A percentile compares a stretch with the other conserved stretches of the same genome.
These are phyloP conservation scores for Delphinapterus leucas DNA, from an alignment of 2,113 vertebrate species.

Conservation along the genomic window DNA sequence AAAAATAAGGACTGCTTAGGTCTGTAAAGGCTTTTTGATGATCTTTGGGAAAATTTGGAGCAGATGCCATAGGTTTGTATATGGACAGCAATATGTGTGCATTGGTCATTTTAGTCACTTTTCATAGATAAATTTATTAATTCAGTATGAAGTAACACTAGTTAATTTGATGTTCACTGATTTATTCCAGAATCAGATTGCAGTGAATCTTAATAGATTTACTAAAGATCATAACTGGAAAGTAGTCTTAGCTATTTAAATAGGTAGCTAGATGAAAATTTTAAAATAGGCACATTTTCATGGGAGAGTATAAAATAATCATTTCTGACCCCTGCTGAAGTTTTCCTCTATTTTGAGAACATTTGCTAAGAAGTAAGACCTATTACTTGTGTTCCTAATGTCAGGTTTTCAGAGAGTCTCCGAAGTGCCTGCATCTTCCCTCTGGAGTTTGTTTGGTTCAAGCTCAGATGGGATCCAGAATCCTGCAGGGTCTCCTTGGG, in stretches of 20 bases:
- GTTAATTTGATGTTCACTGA: constrained; percentile 35
- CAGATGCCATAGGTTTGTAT: background rate
- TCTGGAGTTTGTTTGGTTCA: background rate
- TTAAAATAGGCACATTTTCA: background rate
- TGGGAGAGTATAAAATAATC: background rate
- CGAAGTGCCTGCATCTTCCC: background rate
- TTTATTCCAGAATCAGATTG: constrained; percentile 19
- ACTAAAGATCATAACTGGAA: background rate
- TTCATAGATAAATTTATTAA: constrained; percentile 31
- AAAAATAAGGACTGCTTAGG: background rate
- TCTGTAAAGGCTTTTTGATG: background rate
- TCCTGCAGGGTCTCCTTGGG: background rate
- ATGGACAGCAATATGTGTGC: background rate
- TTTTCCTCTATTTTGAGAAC: background rate
- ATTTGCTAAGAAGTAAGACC: background rate
- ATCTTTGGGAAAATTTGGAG: background rate
- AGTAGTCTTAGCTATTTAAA: constrained; percentile 16
- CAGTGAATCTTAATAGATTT: constrained; percentile 29
- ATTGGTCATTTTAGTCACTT: background rate
- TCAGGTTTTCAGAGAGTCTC: background rate
- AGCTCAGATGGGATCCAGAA: background rate
- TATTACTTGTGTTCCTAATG: background rate
- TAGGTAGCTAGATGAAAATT: background rate
- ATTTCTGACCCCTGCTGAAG: background rate
- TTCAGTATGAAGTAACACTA: background rate